These are phyloP conservation scores for Amblyjoppa fuscipennis DNA, from an alignment of 2,888 invertebrate species.

Conservation along the genomic window DNA sequence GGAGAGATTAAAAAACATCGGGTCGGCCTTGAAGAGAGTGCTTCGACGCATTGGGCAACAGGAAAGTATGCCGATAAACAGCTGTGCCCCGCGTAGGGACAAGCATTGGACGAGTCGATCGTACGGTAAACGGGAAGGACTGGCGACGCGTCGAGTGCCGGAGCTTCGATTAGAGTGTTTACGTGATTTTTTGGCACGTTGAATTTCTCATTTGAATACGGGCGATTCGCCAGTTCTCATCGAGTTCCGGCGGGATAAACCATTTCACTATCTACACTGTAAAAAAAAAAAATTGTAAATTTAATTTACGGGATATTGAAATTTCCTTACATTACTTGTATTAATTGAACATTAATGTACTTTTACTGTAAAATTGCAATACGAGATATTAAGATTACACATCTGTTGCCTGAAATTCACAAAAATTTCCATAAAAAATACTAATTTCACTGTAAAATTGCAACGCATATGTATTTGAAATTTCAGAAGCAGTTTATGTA, in stretches of 20 bases:
- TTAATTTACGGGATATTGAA: no score
- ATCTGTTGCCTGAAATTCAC: no score
- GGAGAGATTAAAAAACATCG: background rate
- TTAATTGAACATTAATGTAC: no score
- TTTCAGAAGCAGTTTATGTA: no score
- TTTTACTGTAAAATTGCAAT: no score
- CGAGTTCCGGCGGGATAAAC: background rate
- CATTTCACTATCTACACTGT: background rate
- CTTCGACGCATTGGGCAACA: background rate
- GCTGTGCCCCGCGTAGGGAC: background rate
- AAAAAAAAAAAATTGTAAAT: no score
- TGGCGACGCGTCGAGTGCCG: background rate
- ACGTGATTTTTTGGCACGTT: slow-evolving; percentile 44
- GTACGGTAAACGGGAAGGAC: slow-evolving; percentile 23
- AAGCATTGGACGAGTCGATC: background rate
- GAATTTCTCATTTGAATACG: slow-evolving; percentile 10
- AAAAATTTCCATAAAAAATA: no score
- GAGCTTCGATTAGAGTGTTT: slow-evolving; percentile 29
- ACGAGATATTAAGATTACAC: no score
- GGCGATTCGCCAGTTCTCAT: slow-evolving; percentile 30
- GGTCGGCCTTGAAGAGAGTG: background rate
- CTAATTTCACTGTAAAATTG: no score
- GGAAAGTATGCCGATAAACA: background rate
- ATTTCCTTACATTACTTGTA: no score
- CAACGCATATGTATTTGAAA: no score